Base-by-base conservation (phyloP, 2,113 vertebrate species). In the Polypterus senegalus region DNA sequence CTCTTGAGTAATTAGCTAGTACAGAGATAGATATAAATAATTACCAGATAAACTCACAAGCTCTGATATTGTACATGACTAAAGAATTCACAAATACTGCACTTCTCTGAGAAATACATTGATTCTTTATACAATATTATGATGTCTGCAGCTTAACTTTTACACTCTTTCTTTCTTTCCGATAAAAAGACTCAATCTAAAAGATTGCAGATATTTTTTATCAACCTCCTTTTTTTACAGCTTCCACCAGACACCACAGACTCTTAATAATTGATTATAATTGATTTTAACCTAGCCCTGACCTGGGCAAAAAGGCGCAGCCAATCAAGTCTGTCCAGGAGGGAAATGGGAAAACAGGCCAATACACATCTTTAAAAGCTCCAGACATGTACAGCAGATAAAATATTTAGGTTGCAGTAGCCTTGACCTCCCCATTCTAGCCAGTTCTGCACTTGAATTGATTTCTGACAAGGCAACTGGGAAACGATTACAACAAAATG, bases 401-500 rank as follows among this genome's bases (percentile, higher is more conserved):
- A 94, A 96, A 94, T 92, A 94, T 97, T 94, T 92, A 94, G 87
- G 85, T 84, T 81, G 85, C 79, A 76, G 82, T 87, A 92, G 86
- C 83, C 88, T 80, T 92, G 91, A 93, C 91, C 91, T 93, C 88
- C 75, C 75, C 76, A 78, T 88, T 85, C 86, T 80, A 87, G 81
- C 83, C 86, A 85, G 85, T 85, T 90, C 83, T 86, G 86, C 91
- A 88, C 88, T 85, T 80, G 82, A 90, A 97, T 93, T 92, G 92
- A 97, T 94, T 97, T 92, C 84, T 77, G 80, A 92, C 91, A 88
- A 89, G 83, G 84, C 92, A 91, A 89, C 90, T 89, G 89, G 91
- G 90, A 93, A 84, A 81, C 81, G 82, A 89, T 92, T 93, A 94
- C 91, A 93, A 85, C 89, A 89, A 92, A 97, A 93, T 88, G 89